Evolutionary conservation across 2,797 vertebrate species (phyloP), one percentile per base, ranked within the genome.

Genomic region (Sebastes itinus): DNA sequence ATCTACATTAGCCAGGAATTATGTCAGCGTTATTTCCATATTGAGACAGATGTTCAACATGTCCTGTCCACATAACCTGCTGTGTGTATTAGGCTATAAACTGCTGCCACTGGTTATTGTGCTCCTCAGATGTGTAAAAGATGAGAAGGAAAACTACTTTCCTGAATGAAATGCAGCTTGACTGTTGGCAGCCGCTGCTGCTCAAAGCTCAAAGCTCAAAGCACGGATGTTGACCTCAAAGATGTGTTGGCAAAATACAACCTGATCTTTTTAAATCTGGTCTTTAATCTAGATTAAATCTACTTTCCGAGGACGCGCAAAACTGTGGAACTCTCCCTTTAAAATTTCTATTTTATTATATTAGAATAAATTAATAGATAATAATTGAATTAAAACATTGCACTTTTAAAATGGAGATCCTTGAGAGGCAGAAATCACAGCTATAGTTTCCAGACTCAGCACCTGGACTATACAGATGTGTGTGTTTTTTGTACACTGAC

Each of bases 11-110:
- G 72, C 32, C 63, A 28, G 35, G 66, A 52, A 77, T 75, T 49
- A 79, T 72, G 66, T 83, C 79, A 72, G 55, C 4, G 16, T 80
- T 72, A 84, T 71, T 75, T 54, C 69, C 22, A 60, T 49, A 85
- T 65, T 79, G 78, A 87, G 76, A 85, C 76, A 76, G 70, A 89
- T 76, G 75, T 76, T 83, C 28, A 69, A 72, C 52, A n/a, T 22
- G 22, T 75, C 69, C 59, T 67, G 56, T 75, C 61, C 68, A 65
- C 28, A 72, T 46, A 52, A 70, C 62, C 55, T 63, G 7, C 32
- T 62, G 38, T 33, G 49, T 70, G 38, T 27, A 69, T 75, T 7
- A 58, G 33, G 32, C 7, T 1, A 2, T 38, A n/a, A 61, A 27
- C 14, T 18, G 32, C 33, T 67, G 72, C 74, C n/a, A 12, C 68